Conservation (phyloP, 2,797 vertebrate genomes). For the Siniperca scherzeri region DNA sequence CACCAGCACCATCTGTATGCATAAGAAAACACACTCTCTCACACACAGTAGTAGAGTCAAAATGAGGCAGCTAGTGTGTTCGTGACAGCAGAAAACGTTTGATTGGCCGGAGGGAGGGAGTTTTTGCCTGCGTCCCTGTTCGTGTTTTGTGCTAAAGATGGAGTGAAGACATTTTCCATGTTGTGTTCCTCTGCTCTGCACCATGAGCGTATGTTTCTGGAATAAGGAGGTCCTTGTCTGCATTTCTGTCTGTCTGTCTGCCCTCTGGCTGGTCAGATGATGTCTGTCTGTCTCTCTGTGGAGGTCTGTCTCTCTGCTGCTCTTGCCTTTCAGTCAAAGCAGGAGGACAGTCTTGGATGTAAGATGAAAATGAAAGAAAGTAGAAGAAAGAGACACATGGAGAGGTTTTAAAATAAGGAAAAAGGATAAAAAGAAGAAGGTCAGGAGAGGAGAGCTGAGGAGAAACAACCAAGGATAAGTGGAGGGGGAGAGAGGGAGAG, state of each 20-base stretch:
- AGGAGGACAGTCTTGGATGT: background rate
- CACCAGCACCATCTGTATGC: conserved; percentile 73
- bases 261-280: conserved; percentile 68
- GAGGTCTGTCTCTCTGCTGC: conserved; percentile 15
- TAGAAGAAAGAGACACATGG: conserved; percentile 31
- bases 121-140: conserved; percentile 21
- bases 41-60: conserved; percentile 16
- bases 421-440: conserved; percentile 39
- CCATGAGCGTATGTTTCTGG: conserved; percentile 60
- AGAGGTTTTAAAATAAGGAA: conserved; percentile 39
- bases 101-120: conserved; percentile 54
- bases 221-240: conserved; percentile 77
- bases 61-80: conserved; percentile 27
- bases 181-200: conserved; percentile 56
- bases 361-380: conserved; percentile 39
- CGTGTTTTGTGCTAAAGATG: conserved; percentile 56
- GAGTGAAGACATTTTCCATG: conserved; percentile 77
- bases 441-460: conserved; percentile 58
- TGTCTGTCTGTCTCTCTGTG: conserved; percentile 40
- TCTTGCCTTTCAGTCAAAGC: conserved; percentile 28
- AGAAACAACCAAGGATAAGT: conserved; percentile 57
- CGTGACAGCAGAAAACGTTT: conserved; percentile 41
- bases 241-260: conserved; percentile 47
- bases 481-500: conserved; percentile 41
- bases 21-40: conserved; percentile 69